Conservation (phyloP, 2,888 invertebrate species). For the Uropetala carovei region DNA sequence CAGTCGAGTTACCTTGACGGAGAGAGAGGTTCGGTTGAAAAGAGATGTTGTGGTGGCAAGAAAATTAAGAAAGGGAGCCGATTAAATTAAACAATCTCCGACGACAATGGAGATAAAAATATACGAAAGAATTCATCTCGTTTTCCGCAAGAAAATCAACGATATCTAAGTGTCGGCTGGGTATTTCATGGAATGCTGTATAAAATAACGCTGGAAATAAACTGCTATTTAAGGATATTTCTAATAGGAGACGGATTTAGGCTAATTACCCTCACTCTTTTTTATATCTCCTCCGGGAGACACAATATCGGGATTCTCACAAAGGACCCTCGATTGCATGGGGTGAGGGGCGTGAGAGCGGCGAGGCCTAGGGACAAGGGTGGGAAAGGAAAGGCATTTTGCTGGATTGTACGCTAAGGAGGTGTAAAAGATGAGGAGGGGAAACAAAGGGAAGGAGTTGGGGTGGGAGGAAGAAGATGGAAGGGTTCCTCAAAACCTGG, state of each 20-base stretch:
- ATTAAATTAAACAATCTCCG: too few species aligned
- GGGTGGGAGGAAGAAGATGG: background rate
- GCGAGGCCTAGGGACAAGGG: background rate
- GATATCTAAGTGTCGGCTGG: too few species aligned
- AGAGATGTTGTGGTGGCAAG: too few species aligned
- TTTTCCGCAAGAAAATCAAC: too few species aligned
- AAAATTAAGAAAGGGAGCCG: too few species aligned
- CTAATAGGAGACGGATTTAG: too few species aligned
- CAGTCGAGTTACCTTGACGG: too few species aligned
- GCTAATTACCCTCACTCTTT: background rate
- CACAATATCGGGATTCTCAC: background rate
- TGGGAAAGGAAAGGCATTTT: background rate
- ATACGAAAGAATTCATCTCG: too few species aligned
- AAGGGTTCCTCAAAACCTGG: background rate
- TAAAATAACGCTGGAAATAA: background rate
- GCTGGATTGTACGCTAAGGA: background rate
- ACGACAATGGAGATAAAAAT: too few species aligned
- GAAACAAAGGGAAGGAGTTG: background rate
- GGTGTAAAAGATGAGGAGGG: constrained; percentile 5
- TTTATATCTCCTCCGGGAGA: background rate
- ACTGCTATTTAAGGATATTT: too few species aligned
- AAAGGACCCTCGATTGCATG: background rate
- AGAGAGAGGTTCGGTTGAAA: too few species aligned
- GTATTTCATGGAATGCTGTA: too few species aligned
- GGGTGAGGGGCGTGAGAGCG: background rate